Percentiles rank a stretch among this genome's conserved stretches.
Evolutionary conservation across 1,140 invertebrate genomes (phyloP).

Genomic region (Paracyclopina nana): DNA sequence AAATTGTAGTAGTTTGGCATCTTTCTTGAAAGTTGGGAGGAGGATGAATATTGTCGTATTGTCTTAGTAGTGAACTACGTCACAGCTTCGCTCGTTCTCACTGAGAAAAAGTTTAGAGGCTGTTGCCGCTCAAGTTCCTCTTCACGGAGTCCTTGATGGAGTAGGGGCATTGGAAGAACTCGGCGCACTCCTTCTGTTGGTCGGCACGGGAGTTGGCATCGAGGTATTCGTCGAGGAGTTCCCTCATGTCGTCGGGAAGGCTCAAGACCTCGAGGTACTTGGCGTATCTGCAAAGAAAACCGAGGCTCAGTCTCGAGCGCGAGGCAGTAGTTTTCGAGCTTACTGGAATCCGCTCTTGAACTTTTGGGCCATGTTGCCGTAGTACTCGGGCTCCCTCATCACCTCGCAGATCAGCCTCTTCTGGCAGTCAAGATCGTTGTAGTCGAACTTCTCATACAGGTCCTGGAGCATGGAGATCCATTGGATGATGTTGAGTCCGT

Average conservation of each 20-base stretch:
- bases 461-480: slow-evolving; percentile 17
- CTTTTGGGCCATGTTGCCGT: slow-evolving; percentile 6
- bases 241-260: slow-evolving; percentile 17
- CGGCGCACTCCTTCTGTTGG: slow-evolving; percentile 5
- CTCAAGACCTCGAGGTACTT: slow-evolving; percentile 16
- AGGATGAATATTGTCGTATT: background rate
- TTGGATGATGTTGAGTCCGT: slow-evolving; percentile 14
- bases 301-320: background rate
- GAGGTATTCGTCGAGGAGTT: slow-evolving; percentile 16
- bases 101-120: slow-evolving; percentile 9
- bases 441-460: slow-evolving; percentile 17
- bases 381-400: slow-evolving; percentile 14
- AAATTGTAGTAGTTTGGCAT: background rate
- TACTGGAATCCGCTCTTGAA: slow-evolving; percentile 17
- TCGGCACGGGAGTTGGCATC: slow-evolving; percentile 11
- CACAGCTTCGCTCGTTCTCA: background rate
- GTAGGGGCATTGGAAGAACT: slow-evolving; percentile 17
- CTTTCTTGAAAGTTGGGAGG: background rate
- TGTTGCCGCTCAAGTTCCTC: slow-evolving; percentile 15
- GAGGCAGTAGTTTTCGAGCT: background rate
- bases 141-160: slow-evolving; percentile 17
- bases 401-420: slow-evolving; percentile 17
- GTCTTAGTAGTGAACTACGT: background rate
- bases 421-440: slow-evolving; percentile 17
- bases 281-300: slow-evolving; percentile 14